Base-by-base conservation (phyloP, 2,888 invertebrate genomes). In the Myathropa florea region DNA sequence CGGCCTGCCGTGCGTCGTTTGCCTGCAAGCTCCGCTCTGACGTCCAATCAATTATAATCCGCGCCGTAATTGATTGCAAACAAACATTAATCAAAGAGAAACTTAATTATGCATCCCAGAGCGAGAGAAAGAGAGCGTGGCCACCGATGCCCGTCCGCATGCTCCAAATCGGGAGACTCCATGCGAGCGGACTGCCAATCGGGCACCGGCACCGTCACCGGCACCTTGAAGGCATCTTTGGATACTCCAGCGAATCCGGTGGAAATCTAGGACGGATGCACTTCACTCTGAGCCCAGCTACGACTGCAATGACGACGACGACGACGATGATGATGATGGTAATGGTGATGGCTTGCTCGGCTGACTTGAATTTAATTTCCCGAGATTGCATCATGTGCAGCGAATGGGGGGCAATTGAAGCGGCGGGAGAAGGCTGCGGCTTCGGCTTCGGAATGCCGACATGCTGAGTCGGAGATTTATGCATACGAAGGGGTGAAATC, bases 31-130 rank as follows among this genome's bases (percentile, higher is more conserved):
- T 64, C 55, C 72, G 23, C 55, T 24, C 57, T 55, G 75, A 78
- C 83, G 71, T 78, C 59, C 71, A 86, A 78, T 83, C 86, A 86
- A 86, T 83, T 83, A 79, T 76, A 78, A 83, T 86, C 70, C 75
- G 71, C 36, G 71, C 28, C 57, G 83, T 83, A 86, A 86, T 86
- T 86, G 86, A 86, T 86, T 86, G 70, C 83, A 82, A 83, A 86
- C 75, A 79, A 86, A 86, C 83, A 86, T 86, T 86, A 79, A 86
- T 86, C 86, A 86, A 83, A 75, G 86, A 57, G 86, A 86, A 86
- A 86, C 86, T 86, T 86, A 86, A 86, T 83, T 86, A 83, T 86
- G 78, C 83, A 75, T 65, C 81, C 57, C 33, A 28, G 57, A 10
- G 60, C 36, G 28, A 24, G 24, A 21, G 26, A 14, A 39, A 28